phyloP scores from a whole-genome alignment of 2,113 vertebrate genomes.

The Scomber japonicus region DNA sequence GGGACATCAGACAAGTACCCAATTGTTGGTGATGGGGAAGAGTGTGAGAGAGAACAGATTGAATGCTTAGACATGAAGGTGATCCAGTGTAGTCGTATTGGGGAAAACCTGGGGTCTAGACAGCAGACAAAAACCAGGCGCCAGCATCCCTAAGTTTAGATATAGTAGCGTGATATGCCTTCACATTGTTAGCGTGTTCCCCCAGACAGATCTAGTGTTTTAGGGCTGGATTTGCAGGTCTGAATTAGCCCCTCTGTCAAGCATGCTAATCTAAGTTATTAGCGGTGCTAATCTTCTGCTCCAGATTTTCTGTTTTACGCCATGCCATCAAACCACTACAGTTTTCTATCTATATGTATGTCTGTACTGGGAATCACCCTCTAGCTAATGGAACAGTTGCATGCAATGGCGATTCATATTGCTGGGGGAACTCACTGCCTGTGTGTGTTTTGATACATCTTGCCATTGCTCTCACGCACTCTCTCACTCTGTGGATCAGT shows the following conservation, averaged over 20 bases:
- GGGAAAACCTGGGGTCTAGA: slow-evolving; percentile 51
- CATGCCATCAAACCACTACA: slow-evolving; percentile 54
- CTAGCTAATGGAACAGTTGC: slow-evolving; percentile 68
- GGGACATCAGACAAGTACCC: background rate
- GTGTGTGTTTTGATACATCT: slow-evolving; percentile 71
- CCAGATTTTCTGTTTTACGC: slow-evolving; percentile 54
- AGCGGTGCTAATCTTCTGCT: slow-evolving; percentile 65
- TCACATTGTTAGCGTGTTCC: slow-evolving; percentile 67
- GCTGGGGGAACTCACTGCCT: slow-evolving; percentile 57
- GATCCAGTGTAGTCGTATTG: slow-evolving; percentile 29
- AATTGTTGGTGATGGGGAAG: background rate
- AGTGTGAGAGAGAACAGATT: slow-evolving; percentile 17
- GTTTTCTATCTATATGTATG: slow-evolving; percentile 71
- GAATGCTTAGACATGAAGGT: slow-evolving; percentile 17
- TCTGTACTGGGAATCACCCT: slow-evolving; percentile 55
- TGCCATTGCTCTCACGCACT: slow-evolving; percentile 73
- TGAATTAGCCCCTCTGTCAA: slow-evolving; percentile 71
- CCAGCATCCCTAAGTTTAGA: slow-evolving; percentile 66
- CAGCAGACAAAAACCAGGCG: slow-evolving; percentile 58
- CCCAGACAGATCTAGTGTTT: slow-evolving; percentile 61
- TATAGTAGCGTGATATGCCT: slow-evolving; percentile 72
- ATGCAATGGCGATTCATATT: slow-evolving; percentile 67
- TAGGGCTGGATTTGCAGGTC: slow-evolving; percentile 68
- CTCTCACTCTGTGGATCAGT: slow-evolving; percentile 61
- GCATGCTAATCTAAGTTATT: slow-evolving; percentile 67